Evolutionary conservation across 2,888 invertebrate species (phyloP).

Genomic region (Orthosia gothica): DNA sequence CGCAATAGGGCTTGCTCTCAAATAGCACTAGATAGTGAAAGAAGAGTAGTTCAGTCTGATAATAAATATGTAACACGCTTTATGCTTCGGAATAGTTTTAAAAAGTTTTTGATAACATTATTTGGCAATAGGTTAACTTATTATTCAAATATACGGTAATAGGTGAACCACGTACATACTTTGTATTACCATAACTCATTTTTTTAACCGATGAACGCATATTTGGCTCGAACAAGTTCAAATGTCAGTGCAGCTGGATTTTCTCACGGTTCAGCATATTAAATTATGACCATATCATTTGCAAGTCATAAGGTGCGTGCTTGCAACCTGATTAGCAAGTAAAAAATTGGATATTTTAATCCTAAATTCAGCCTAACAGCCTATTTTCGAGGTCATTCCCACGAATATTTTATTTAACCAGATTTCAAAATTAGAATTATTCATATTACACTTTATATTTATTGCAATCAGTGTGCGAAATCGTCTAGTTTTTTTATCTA

Average conservation of each 20-base stretch:
- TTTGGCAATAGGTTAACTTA: background rate
- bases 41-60: too few species aligned
- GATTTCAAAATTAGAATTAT: constrained; percentile 26
- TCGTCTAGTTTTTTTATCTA: constrained; percentile 44
- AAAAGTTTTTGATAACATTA: background rate
- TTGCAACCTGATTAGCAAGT: background rate
- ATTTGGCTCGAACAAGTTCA: too few species aligned
- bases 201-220: too few species aligned
- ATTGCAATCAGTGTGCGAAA: constrained; percentile 46
- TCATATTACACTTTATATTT: constrained; percentile 11
- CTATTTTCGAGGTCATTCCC: constrained; percentile 32
- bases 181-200: too few species aligned
- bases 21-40: too few species aligned
- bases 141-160: too few species aligned
- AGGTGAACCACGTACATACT: too few species aligned
- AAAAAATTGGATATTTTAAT: background rate
- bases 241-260: constrained; percentile 18
- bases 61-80: background rate
- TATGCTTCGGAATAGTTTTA: too few species aligned
- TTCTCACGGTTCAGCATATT: constrained; percentile 38
- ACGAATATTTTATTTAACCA: constrained; percentile 43
- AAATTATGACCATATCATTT: constrained; percentile 2
- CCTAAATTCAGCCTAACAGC: background rate
- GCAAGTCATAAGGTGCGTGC: background rate
- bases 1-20: too few species aligned